Evolutionary conservation across 2,797 vertebrate species (phyloP).

Genomic region (Enteromius viviparus): DNA sequence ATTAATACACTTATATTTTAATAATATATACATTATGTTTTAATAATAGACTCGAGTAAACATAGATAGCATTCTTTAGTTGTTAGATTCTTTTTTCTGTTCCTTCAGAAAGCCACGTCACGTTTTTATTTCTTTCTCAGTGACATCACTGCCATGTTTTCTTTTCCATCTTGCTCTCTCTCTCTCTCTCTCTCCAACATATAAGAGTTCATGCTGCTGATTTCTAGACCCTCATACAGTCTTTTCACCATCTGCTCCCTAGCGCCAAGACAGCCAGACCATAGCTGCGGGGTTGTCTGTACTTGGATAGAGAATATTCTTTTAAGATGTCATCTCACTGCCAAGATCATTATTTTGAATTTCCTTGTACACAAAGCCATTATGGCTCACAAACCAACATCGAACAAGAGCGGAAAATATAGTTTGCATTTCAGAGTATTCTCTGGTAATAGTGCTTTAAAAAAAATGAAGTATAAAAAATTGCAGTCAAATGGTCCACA

Average conservation of each 20-base stretch:
- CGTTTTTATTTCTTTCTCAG: constrained; percentile 34
- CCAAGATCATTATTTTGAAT: constrained; percentile 33
- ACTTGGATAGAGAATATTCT: constrained; percentile 56
- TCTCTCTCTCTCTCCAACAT: background rate
- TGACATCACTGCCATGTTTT: constrained; percentile 47
- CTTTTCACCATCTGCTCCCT: constrained; percentile 66
- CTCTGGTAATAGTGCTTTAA: background rate
- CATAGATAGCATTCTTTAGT: background rate
- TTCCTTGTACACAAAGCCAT: constrained; percentile 23
- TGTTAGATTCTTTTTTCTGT: background rate
- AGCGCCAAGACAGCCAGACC: constrained; percentile 68
- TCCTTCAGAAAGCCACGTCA: constrained; percentile 5
- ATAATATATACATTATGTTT: background rate
- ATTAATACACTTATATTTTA: background rate
- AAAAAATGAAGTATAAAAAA: background rate
- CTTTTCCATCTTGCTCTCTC: background rate
- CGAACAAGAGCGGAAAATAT: background rate
- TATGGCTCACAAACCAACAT: constrained; percentile 39
- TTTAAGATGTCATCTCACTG: constrained; percentile 62
- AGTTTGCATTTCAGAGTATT: constrained; percentile 4
- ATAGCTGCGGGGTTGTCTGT: constrained; percentile 55
- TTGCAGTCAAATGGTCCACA: background rate
- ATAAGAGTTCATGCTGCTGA: constrained; percentile 39
- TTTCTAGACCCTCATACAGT: constrained; percentile 43
- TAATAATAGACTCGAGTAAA: background rate